Conservation (phyloP, 2,888 invertebrate species). For the Cephus spinipes region DNA sequence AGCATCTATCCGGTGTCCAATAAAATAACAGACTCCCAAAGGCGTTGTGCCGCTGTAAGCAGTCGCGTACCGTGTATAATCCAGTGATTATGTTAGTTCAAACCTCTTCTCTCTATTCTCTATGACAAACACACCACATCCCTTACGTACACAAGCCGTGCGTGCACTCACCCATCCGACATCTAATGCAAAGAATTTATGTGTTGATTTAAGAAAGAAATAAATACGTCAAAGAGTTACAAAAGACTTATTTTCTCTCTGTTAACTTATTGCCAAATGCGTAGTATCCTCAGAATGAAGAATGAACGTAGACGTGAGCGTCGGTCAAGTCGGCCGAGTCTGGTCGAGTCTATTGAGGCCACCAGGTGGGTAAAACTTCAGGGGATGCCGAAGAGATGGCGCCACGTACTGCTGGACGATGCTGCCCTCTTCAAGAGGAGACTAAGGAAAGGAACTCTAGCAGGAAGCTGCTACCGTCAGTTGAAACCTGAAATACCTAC, state of each 20-base stretch:
- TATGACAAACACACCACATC: neutral
- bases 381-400: neutral
- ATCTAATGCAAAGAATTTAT: slow-evolving; percentile 8
- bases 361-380: neutral
- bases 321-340: neutral
- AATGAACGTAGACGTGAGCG: neutral
- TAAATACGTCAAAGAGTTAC: slow-evolving; percentile 6
- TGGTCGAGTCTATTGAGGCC: neutral
- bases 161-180: slow-evolving; percentile 1
- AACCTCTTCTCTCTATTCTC: neutral
- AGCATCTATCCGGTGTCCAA: neutral
- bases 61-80: slow-evolving; percentile 2
- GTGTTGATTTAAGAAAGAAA: slow-evolving; percentile 8
- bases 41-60: neutral
- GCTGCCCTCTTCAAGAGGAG: neutral
- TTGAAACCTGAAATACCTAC: no score
- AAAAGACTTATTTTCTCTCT: neutral
- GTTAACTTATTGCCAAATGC: neutral
- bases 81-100: slow-evolving; percentile 10
- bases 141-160: neutral
- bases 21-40: neutral
- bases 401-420: neutral
- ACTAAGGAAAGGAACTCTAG: no score
- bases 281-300: neutral
- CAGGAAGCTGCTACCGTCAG: no score